Conservation (phyloP, 2,797 vertebrate species). For the Sebastiscus albofasciatus region DNA sequence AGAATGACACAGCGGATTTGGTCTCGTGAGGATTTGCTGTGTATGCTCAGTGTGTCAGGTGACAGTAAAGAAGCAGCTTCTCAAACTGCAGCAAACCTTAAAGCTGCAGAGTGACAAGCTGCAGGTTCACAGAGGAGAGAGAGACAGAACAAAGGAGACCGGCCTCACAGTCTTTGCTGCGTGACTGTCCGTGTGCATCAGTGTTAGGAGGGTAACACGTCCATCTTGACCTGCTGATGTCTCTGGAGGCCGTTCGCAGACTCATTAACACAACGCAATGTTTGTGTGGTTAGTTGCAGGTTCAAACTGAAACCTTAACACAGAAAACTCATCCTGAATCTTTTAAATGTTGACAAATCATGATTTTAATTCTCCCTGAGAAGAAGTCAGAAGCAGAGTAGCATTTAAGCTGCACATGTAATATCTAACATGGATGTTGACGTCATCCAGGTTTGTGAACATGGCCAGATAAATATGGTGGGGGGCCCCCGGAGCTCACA, state of each 20-base stretch:
- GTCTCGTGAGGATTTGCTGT: constrained; percentile 34
- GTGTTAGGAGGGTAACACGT: constrained; percentile 35
- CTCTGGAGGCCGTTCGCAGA: constrained; percentile 37
- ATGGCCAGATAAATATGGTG: background rate
- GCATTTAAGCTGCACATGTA: background rate
- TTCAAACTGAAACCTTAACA: constrained; percentile 1
- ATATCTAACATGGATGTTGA: background rate
- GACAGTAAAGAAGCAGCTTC: constrained; percentile 59
- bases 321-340: background rate
- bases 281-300: constrained; percentile 5
- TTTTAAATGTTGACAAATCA: background rate
- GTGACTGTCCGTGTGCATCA: constrained; percentile 26
- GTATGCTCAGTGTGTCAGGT: constrained; percentile 61
- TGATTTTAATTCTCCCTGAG: background rate
- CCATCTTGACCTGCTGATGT: constrained; percentile 50
- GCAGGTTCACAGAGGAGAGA: constrained; percentile 27
- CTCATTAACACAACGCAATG: background rate
- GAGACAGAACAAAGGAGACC: background rate
- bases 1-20: constrained; percentile 31
- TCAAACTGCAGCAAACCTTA: constrained; percentile 56
- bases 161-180: constrained; percentile 8
- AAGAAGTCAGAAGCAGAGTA: background rate
- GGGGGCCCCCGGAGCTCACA: background rate
- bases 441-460: background rate
- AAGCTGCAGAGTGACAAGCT: constrained; percentile 63